phyloP scores from a whole-genome alignment of 2,113 vertebrate genomes.

The Plecotus auritus region DNA sequence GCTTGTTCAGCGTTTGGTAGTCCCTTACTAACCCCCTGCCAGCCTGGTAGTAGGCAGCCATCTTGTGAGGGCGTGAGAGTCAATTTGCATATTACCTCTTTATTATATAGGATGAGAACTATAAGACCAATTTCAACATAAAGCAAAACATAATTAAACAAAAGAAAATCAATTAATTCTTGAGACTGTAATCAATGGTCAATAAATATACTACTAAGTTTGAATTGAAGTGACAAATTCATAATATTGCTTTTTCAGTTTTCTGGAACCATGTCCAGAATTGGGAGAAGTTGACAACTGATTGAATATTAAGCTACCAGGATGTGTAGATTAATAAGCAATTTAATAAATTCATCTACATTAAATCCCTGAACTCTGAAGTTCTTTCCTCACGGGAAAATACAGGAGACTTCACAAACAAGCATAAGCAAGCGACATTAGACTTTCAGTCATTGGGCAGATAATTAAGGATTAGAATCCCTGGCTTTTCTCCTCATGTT shows the following conservation, averaged over 20 bases:
- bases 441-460: conserved; percentile 33
- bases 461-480: conserved; percentile 38
- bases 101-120: not conserved
- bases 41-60: no score
- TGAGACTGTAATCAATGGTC: not conserved
- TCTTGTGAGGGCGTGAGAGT: no score
- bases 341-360: not conserved
- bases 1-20: no score
- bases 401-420: not conserved
- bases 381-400: conserved; percentile 21
- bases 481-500: conserved; percentile 23
- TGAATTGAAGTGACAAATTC: not conserved
- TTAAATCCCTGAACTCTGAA: not conserved
- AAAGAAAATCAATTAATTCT: not conserved
- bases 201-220: not conserved
- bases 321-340: not conserved
- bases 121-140: not conserved
- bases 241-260: not conserved
- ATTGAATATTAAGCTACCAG: not conserved
- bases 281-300: not conserved
- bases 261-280: not conserved
- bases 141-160: not conserved
- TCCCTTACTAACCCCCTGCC: no score
- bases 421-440: conserved; percentile 39
- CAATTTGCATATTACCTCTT: no score